Evolutionary conservation across 2,888 invertebrate species (phyloP).

Genomic region (Holacanthella duospinosa): DNA sequence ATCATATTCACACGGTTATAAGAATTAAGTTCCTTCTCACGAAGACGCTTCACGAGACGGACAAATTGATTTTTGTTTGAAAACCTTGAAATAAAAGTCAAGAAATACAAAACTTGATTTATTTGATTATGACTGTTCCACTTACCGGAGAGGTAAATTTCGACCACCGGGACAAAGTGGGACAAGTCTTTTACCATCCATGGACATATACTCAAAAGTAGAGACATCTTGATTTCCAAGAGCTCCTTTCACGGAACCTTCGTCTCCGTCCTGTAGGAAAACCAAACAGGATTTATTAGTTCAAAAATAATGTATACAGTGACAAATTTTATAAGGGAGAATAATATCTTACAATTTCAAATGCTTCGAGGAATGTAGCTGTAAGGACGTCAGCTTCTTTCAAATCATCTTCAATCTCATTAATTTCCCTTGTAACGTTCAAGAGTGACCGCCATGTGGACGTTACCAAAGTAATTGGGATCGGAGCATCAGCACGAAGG

Average conservation of each 20-base stretch:
- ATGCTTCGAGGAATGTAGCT: conserved; percentile 41
- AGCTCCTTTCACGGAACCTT: not conserved
- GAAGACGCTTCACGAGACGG: conserved; percentile 11
- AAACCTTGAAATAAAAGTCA: conserved; percentile 10
- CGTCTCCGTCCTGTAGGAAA: too few species aligned
- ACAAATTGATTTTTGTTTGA: conserved; percentile 18
- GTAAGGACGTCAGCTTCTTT: conserved; percentile 42
- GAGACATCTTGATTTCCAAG: conserved; percentile 4
- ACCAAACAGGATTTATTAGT: too few species aligned
- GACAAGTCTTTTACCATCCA: conserved; percentile 12
- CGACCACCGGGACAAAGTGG: conserved; percentile 16
- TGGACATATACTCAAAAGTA: conserved; percentile 18
- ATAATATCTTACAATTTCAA: conserved; percentile 42
- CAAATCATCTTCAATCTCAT: conserved; percentile 40
- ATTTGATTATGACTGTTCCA: not conserved
- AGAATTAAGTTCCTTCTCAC: conserved; percentile 15
- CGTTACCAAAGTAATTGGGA: conserved; percentile 40
- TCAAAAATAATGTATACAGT: not conserved
- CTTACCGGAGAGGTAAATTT: conserved; percentile 13
- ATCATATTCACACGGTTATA: conserved; percentile 17
- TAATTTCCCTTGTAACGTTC: conserved; percentile 33
- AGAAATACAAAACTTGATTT: too few species aligned
- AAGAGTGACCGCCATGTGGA: conserved; percentile 41
- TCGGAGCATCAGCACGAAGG: conserved; percentile 42
- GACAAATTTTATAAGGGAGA: too few species aligned